phyloP scores from a whole-genome alignment of 2,113 vertebrate species.

The Leucopternis melanops region DNA sequence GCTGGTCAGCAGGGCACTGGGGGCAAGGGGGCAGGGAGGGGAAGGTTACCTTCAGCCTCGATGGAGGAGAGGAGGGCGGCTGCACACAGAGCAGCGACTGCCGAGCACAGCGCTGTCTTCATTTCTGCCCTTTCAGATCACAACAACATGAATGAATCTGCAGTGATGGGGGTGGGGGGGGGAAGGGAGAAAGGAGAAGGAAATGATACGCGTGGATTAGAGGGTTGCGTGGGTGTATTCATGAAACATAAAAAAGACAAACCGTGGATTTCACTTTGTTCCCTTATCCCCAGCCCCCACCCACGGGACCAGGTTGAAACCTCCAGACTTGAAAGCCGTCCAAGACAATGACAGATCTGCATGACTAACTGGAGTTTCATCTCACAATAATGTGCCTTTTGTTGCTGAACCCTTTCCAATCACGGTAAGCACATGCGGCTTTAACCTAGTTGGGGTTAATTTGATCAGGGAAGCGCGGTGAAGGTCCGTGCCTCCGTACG shows the following conservation, averaged over 20 bases:
- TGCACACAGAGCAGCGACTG: constrained; percentile 76
- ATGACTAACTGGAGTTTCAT: constrained; percentile 12
- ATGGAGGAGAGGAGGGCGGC: constrained; percentile 77
- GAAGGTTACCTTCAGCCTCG: constrained; percentile 89
- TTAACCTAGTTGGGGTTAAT: constrained; percentile 27
- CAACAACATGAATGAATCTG: constrained; percentile 86
- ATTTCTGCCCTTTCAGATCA: constrained; percentile 80
- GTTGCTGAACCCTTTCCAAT: constrained; percentile 31
- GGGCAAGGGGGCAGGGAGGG: not conserved
- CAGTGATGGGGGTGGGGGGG: not conserved
- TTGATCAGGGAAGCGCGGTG: not conserved
- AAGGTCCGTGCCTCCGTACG: not conserved
- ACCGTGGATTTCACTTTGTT: not conserved
- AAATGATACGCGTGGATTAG: constrained; percentile 38
- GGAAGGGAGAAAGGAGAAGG: constrained; percentile 11
- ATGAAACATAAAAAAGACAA: not conserved
- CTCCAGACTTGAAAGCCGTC: not conserved
- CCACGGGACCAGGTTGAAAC: constrained; percentile 44
- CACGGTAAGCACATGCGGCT: not conserved
- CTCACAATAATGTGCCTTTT: constrained; percentile 40
- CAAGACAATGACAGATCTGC: not conserved
- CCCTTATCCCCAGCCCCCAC: constrained; percentile 4
- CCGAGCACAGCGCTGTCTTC: constrained; percentile 80
- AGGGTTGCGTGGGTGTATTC: constrained; percentile 26
- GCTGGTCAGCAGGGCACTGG: not conserved